A percentile compares a stretch with the other conserved stretches of the same genome.
These are phyloP conservation scores for Acleris literana DNA, from an alignment of 2,888 invertebrate species.

Conservation along the genomic window DNA sequence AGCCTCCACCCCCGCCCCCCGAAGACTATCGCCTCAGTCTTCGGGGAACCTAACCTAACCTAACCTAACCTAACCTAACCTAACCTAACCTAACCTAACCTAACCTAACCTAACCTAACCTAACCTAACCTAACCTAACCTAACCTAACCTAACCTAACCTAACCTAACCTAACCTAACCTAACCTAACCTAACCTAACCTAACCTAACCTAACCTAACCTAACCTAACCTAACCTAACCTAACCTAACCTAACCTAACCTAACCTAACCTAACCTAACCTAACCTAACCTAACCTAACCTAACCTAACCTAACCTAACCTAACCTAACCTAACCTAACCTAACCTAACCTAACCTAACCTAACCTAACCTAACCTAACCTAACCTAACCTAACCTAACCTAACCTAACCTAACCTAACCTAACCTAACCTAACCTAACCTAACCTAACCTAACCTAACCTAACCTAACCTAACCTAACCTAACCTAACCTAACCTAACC, in stretches of 20 bases:
- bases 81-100: slow-evolving; percentile 41
- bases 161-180: slow-evolving; percentile 40
- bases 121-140: slow-evolving; percentile 42
- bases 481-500: too few relatives aligned
- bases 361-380: too few relatives aligned
- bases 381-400: too few relatives aligned
- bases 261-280: slow-evolving; percentile 44
- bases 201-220: slow-evolving; percentile 20
- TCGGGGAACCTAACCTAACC: too few relatives aligned
- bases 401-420: too few relatives aligned
- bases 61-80: slow-evolving; percentile 43
- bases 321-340: slow-evolving; percentile 42
- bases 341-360: too few relatives aligned
- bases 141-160: slow-evolving; percentile 44
- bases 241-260: slow-evolving; percentile 41
- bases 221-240: slow-evolving; percentile 36
- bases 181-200: slow-evolving; percentile 20
- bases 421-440: too few relatives aligned
- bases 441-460: too few relatives aligned
- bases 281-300: slow-evolving; percentile 44
- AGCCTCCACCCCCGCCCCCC: too few relatives aligned
- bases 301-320: slow-evolving; percentile 42
- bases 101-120: slow-evolving; percentile 40
- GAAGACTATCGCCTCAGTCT: too few relatives aligned
- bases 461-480: too few relatives aligned